These are phyloP conservation scores for Gryllus bimaculatus DNA, from an alignment of 1,140 invertebrate species.

Conservation along the genomic window DNA sequence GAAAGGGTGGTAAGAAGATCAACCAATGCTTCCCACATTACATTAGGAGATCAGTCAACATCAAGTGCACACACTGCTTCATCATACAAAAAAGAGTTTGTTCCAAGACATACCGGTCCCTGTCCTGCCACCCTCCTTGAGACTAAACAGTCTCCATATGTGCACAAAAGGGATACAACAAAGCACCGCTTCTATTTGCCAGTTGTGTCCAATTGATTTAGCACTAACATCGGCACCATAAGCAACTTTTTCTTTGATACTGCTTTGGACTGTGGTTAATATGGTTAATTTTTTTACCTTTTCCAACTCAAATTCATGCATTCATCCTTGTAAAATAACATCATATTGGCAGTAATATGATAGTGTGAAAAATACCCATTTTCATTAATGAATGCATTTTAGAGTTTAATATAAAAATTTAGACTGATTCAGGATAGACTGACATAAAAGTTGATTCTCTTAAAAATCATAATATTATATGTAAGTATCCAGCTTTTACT, in stretches of 20 bases:
- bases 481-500: neutral
- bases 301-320: too few species aligned
- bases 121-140: slow-evolving; percentile 70
- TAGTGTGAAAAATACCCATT: too few species aligned
- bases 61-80: slow-evolving; percentile 26
- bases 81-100: slow-evolving; percentile 64
- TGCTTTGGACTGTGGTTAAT: too few species aligned
- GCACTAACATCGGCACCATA: neutral
- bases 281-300: too few species aligned
- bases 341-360: too few species aligned
- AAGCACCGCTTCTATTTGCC: slow-evolving; percentile 75
- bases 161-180: slow-evolving; percentile 68
- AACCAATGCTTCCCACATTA: slow-evolving; percentile 61
- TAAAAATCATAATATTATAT: neutral
- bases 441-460: neutral
- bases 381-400: too few species aligned
- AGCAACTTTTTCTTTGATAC: too few species aligned
- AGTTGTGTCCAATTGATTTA: slow-evolving; percentile 27
- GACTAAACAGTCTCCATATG: slow-evolving; percentile 59
- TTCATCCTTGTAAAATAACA: too few species aligned
- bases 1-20: slow-evolving; percentile 45
- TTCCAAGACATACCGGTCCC: slow-evolving; percentile 52
- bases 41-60: slow-evolving; percentile 45
- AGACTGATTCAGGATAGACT: neutral
- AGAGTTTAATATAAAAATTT: neutral